Base-by-base conservation (phyloP, 1,140 invertebrate genomes). In the Spodoptera litura region DNA sequence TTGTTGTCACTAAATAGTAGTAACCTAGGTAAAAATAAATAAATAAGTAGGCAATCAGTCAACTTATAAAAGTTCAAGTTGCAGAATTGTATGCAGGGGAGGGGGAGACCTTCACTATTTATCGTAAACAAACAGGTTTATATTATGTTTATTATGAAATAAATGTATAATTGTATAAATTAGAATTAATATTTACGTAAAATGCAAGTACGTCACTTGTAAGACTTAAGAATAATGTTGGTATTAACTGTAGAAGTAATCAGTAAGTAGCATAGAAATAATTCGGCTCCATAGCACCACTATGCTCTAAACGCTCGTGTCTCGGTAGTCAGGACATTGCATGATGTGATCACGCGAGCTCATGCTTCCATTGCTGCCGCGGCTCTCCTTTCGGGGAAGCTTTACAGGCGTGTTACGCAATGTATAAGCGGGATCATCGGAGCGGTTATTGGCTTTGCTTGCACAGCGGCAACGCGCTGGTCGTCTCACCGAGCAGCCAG, bases 271-370 rank as follows among this genome's bases (percentile, higher is more conserved):
- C 44, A 61, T 78, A 83, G 62, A 73, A 71, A 44, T 71, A 75
- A 61, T 83, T 88, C 83, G 91, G 91, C 91, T 92, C 92, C 91
- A 93, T 93, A 85, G 89, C 92, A 93, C 93, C 93, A 93, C 91
- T 92, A 88, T 93, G 93, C 89, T 93, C 87, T 91, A 70, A 87
- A 88, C 82, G 91, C 90, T 94, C 91, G 87, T 81, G 81, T 86
- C 84, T 82, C 86, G 85, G 82, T 88, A 76, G 71, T 76, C 51
- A 62, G 72, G 64, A 61, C 35, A 62, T 68, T 81, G 68, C 79
- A 81, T 78, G 75, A 52, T 27, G 31, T 52, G 44, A 70, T 52
- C 20, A 44, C 70, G 78, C 56, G 56, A 73, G 70, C 70, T 73
- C 79, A 78, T 61, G 64, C 31, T 27, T 71, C 44, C 62, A 77